Evolutionary conservation across 1,140 invertebrate species (phyloP).

Genomic region (Calycopis cecrops): DNA sequence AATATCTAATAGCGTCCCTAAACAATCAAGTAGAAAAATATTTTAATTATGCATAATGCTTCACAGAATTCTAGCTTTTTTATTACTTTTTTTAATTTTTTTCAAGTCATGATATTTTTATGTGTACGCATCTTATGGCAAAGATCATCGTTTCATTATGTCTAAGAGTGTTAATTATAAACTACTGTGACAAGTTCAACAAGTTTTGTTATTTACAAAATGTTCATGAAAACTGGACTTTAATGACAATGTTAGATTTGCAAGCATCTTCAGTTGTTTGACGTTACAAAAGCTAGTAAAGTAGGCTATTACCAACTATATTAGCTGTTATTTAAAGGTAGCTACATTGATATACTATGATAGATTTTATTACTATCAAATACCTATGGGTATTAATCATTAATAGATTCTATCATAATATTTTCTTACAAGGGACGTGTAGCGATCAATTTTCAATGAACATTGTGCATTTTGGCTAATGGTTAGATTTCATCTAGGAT

Average conservation of each 20-base stretch:
- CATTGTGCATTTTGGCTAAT: constrained; percentile 47
- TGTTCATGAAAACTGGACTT: constrained; percentile 40
- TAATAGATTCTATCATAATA: neutral
- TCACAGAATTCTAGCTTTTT: constrained; percentile 63
- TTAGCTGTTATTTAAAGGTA: no score
- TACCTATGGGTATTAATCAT: no score
- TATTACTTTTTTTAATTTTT: constrained; percentile 49
- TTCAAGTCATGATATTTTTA: constrained; percentile 44
- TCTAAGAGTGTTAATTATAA: constrained; percentile 65
- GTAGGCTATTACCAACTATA: no score
- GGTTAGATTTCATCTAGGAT: neutral
- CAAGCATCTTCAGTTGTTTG: constrained; percentile 4
- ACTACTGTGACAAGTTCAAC: constrained; percentile 61
- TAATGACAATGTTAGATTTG: constrained; percentile 15
- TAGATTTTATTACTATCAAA: no score
- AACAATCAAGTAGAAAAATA: constrained; percentile 73
- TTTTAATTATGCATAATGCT: constrained; percentile 45
- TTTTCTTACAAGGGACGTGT: constrained; percentile 8
- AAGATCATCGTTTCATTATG: constrained; percentile 44
- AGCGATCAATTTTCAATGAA: constrained; percentile 47
- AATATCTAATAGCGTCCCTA: constrained; percentile 73
- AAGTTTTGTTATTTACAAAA: constrained; percentile 55
- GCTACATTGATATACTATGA: no score
- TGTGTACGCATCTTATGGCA: constrained; percentile 38
- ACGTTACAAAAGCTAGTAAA: neutral